Evolutionary conservation across 2,797 vertebrate genomes (phyloP).

Genomic region (Lagorchestes hirsutus): DNA sequence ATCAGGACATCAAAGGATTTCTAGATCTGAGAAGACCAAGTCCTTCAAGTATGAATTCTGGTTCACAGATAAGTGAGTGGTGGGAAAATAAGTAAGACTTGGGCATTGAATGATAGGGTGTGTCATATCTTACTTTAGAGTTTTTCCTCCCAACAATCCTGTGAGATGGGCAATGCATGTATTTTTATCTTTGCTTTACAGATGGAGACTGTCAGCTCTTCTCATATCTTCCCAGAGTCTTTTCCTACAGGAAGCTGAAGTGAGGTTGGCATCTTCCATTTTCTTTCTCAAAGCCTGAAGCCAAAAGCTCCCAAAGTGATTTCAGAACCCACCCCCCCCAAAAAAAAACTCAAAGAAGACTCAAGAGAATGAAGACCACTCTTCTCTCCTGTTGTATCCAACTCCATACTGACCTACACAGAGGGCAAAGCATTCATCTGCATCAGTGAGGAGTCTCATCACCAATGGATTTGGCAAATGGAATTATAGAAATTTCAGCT

Average conservation of each 20-base stretch:
- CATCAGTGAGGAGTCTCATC: not conserved
- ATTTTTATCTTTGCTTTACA: not conserved
- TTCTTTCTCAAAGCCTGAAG: not conserved
- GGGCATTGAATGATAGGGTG: not conserved
- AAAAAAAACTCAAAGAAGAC: not conserved
- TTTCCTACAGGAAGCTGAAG: not conserved
- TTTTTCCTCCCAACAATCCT: not conserved
- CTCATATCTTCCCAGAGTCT: not conserved
- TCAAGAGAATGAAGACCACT: not conserved
- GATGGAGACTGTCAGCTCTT: not conserved
- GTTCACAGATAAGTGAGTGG: not conserved
- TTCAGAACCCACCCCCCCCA: not conserved
- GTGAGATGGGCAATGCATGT: not conserved
- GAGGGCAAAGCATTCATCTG: not conserved
- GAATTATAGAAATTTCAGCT: not conserved
- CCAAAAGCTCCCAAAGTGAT: not conserved
- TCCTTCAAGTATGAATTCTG: not conserved
- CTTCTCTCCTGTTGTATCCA: not conserved
- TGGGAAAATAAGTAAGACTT: not conserved
- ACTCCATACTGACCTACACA: not conserved
- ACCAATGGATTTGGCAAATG: not conserved
- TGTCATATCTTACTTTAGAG: not conserved
- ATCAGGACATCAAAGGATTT: not conserved
- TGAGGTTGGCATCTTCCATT: not conserved
- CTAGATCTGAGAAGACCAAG: not conserved